These are phyloP conservation scores for Muschampia plurimacula DNA, from an alignment of 2,888 invertebrate genomes.

Conservation along the genomic window DNA sequence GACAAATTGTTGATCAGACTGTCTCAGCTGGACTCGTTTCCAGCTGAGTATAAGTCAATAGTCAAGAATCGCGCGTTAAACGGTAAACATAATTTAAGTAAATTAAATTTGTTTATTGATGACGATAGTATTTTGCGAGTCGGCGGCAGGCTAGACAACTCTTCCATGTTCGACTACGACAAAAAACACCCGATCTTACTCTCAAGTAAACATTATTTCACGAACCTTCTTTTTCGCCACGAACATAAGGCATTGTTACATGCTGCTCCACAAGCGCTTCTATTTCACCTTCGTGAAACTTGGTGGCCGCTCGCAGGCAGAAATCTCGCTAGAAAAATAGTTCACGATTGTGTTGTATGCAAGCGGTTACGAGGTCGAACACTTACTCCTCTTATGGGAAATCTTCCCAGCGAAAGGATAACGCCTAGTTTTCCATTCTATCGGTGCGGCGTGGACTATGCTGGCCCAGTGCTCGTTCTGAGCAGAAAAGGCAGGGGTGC, in stretches of 20 bases:
- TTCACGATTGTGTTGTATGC: slow-evolving; percentile 11
- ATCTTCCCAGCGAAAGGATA: slow-evolving; percentile 21
- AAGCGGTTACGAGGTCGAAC: not conserved
- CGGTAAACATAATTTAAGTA: slow-evolving; percentile 11
- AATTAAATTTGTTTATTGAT: slow-evolving; percentile 13
- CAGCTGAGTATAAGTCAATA: slow-evolving; percentile 1
- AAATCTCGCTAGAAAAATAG: slow-evolving; percentile 27
- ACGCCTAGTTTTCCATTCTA: slow-evolving; percentile 1
- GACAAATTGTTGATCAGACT: slow-evolving; percentile 1
- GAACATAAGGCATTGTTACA: slow-evolving; percentile 39
- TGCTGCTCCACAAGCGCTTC: slow-evolving; percentile 36
- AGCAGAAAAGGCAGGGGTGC: not conserved
- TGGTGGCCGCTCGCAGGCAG: slow-evolving; percentile 42
- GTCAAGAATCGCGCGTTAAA: slow-evolving; percentile 5
- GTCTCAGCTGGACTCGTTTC: slow-evolving; percentile 11
- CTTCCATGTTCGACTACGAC: slow-evolving; percentile 21
- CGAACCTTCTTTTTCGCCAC: slow-evolving; percentile 34
- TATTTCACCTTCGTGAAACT: slow-evolving; percentile 34
- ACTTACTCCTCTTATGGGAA: slow-evolving; percentile 24
- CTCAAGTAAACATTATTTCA: slow-evolving; percentile 38
- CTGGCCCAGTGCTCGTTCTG: not conserved
- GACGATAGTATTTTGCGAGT: not conserved
- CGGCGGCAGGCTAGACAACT: not conserved
- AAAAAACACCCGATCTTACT: slow-evolving; percentile 43
- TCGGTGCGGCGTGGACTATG: not conserved